These are phyloP conservation scores for Hipposideros armiger DNA, from an alignment of 2,113 vertebrate species.

Conservation along the genomic window DNA sequence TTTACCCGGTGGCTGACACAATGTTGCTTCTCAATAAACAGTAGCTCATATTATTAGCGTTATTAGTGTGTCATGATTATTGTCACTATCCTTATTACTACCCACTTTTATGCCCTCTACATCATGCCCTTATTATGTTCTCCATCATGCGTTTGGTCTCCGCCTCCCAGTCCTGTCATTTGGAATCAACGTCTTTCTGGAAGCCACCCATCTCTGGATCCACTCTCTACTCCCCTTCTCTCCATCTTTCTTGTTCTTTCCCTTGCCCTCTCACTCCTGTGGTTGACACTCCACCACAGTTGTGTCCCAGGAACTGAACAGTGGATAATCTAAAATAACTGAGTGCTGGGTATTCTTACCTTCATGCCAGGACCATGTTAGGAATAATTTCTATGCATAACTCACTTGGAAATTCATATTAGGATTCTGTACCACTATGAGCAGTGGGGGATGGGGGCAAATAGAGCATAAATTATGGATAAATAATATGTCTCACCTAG, in stretches of 20 bases:
- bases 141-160: neutral
- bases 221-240: neutral
- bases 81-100: neutral
- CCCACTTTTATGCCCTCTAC: neutral
- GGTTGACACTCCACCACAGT: fast-evolving
- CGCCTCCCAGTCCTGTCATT: neutral
- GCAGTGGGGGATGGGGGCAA: neutral
- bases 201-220: neutral
- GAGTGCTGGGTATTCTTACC: neutral
- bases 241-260: neutral
- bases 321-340: neutral
- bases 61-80: neutral
- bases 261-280: neutral
- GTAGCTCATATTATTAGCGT: neutral
- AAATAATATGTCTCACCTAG: neutral
- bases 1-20: neutral
- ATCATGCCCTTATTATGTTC: neutral
- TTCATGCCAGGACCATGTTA: neutral
- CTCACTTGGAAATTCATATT: neutral
- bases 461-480: neutral
- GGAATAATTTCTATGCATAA: neutral
- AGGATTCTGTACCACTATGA: neutral
- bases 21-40: neutral
- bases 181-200: neutral
- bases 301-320: neutral